A percentile compares a stretch with the other conserved stretches of the same genome.
Conservation (phyloP, 2,797 vertebrate genomes). For the Lacerta bilineata region DNA sequence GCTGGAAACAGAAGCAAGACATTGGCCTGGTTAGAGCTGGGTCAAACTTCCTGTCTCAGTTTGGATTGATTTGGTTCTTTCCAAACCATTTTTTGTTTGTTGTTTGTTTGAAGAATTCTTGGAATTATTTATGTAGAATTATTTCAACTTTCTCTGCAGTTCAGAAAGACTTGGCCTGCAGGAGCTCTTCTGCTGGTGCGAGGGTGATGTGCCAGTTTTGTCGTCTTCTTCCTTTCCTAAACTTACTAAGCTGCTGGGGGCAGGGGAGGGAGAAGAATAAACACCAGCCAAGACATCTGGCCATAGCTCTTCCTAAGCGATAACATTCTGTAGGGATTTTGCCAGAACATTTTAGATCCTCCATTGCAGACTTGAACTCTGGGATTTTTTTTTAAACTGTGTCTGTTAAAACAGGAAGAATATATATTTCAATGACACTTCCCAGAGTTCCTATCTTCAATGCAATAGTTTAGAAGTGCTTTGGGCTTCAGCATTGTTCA, state of each 20-base stretch:
- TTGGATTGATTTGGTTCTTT: background rate
- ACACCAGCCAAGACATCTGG: background rate
- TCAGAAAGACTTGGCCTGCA: background rate
- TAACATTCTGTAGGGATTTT: background rate
- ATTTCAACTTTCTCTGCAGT: background rate
- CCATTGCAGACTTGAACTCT: background rate
- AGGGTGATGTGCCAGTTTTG: background rate
- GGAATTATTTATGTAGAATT: background rate
- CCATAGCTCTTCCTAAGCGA: background rate
- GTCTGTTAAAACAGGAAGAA: background rate
- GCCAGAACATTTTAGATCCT: background rate
- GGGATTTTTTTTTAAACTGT: background rate
- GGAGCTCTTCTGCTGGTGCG: background rate
- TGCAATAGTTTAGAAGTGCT: background rate
- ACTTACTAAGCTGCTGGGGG: background rate
- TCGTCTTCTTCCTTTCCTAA: background rate
- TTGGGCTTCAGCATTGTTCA: background rate
- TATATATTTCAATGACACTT: background rate
- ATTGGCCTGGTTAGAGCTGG: too few species aligned
- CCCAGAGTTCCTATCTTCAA: background rate
- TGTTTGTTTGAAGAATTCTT: too few species aligned
- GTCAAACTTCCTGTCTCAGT: background rate
- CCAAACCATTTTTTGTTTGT: background rate
- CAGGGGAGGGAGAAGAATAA: background rate
- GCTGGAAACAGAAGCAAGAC: background rate